These are phyloP conservation scores for Pimephales promelas DNA, from an alignment of 2,113 vertebrate genomes.

Conservation along the genomic window DNA sequence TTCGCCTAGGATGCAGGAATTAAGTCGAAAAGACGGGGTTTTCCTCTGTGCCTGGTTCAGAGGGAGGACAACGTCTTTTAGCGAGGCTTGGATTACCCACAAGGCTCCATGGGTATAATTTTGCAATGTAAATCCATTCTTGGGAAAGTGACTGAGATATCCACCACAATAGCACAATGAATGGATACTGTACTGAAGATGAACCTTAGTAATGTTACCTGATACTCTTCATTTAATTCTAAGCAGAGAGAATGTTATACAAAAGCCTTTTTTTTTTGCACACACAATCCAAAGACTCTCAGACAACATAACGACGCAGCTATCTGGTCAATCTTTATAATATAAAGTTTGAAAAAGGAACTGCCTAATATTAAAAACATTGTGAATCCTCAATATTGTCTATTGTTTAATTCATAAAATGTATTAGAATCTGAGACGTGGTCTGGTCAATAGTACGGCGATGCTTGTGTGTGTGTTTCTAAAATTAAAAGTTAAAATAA, in stretches of 20 bases:
- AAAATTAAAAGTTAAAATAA: neutral
- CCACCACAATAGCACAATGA: conserved; percentile 38
- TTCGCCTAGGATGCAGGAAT: conserved; percentile 50
- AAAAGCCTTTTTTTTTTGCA: neutral
- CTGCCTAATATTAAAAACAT: neutral
- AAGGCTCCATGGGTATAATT: conserved; percentile 58
- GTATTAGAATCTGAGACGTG: neutral
- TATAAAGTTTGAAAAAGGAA: neutral
- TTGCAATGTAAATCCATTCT: conserved; percentile 56
- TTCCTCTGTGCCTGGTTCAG: conserved; percentile 58
- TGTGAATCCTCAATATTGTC: neutral
- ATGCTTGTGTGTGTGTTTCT: neutral
- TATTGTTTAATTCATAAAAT: neutral
- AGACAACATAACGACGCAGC: neutral
- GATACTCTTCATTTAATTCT: conserved; percentile 27
- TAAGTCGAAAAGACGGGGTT: conserved; percentile 51
- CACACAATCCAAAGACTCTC: neutral
- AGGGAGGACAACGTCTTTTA: conserved; percentile 57
- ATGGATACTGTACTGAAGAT: conserved; percentile 42
- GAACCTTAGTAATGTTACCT: conserved; percentile 39
- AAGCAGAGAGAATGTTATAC: neutral
- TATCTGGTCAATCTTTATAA: neutral
- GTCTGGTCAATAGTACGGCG: neutral
- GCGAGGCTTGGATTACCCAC: conserved; percentile 58
- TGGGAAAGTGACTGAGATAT: conserved; percentile 44